Percentiles rank a stretch among this genome's conserved stretches.
Evolutionary conservation across 2,888 invertebrate genomes (phyloP).

Genomic region (Dioctria linearis): DNA sequence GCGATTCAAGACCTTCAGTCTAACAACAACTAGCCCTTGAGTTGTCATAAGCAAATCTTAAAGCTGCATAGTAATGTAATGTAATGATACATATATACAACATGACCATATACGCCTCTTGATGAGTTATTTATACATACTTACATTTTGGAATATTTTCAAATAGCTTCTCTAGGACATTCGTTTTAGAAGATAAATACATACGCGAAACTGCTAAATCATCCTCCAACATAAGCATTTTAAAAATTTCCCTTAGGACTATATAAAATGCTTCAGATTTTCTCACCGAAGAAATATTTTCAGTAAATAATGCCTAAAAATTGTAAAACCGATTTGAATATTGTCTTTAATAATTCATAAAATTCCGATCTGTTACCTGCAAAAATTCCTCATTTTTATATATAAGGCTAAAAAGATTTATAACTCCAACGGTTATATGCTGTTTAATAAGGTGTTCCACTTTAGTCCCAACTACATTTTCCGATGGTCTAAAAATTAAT

Average conservation of each 20-base stretch:
- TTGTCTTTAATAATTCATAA: background rate
- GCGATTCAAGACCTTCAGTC: too few relatives aligned
- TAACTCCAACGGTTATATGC: slow-evolving; percentile 22
- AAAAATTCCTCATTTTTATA: slow-evolving; percentile 47
- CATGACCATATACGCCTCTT: too few relatives aligned
- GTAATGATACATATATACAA: too few relatives aligned
- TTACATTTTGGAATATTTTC: slow-evolving; percentile 7
- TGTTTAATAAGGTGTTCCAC: slow-evolving; percentile 3
- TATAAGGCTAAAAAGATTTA: slow-evolving; percentile 41
- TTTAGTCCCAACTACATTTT: background rate
- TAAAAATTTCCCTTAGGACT: slow-evolving; percentile 5
- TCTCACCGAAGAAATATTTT: background rate
- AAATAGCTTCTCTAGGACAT: slow-evolving; percentile 5
- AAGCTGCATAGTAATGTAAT: too few relatives aligned
- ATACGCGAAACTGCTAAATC: background rate
- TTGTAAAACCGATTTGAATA: background rate
- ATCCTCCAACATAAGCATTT: background rate
- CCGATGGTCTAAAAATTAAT: background rate
- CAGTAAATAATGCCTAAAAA: background rate
- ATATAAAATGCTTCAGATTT: background rate
- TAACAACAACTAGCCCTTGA: background rate
- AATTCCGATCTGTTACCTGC: background rate
- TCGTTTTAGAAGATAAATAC: background rate
- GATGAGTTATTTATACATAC: background rate
- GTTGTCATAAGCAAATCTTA: too few relatives aligned